Conservation (phyloP, 2,888 invertebrate genomes). For the Tineola bisselliella region DNA sequence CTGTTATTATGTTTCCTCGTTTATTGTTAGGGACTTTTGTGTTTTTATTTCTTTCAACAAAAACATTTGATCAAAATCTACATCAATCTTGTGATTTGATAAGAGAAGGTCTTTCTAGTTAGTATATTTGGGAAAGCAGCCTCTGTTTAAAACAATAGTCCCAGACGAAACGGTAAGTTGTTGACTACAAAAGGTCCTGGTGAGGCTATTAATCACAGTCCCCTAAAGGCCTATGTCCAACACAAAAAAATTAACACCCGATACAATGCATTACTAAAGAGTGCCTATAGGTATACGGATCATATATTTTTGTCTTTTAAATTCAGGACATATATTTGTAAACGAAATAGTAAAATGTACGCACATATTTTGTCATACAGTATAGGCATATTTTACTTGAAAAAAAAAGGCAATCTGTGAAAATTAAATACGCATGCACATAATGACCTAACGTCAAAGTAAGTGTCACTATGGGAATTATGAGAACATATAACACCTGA, state of each 20-base stretch:
- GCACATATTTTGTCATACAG: no score
- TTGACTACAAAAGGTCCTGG: conserved; percentile 26
- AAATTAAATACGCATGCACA: no score
- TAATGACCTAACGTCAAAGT: no score
- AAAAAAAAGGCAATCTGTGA: no score
- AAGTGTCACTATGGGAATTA: no score
- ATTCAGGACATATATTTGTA: no score
- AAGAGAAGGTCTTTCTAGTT: no score
- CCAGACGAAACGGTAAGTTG: background rate
- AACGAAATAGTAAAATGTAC: no score
- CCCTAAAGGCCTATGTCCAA: conserved; percentile 49
- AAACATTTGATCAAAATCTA: background rate
- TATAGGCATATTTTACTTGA: no score
- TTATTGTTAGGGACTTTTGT: background rate
- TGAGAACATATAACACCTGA: no score
- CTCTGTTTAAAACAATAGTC: background rate
- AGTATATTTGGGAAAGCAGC: no score
- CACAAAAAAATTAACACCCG: conserved; percentile 35
- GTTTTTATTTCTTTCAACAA: background rate
- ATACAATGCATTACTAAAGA: background rate
- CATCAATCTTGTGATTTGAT: background rate
- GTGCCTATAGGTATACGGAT: background rate
- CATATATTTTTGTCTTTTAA: background rate
- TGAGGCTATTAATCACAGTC: conserved; percentile 54
- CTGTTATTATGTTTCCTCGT: background rate